Conservation (phyloP, 2,888 invertebrate genomes). For the Trachelus stipa region DNA sequence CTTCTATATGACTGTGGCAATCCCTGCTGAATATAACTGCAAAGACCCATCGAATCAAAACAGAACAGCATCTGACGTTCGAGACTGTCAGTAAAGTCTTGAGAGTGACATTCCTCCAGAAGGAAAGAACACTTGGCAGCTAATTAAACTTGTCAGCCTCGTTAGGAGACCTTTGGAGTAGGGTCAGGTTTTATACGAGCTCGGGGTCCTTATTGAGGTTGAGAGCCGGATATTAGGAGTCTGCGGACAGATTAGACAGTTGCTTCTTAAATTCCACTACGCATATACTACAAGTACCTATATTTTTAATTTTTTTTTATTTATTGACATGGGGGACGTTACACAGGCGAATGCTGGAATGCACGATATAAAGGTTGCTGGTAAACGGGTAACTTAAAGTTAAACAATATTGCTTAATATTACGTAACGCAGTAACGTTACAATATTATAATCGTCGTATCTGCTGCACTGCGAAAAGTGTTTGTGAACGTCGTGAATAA, state of each 20-base stretch:
- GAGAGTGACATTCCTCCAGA: neutral
- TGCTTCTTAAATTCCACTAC: neutral
- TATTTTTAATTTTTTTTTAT: slow-evolving; percentile 37
- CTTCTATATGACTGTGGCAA: neutral
- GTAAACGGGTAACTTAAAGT: slow-evolving; percentile 43
- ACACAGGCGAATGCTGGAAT: slow-evolving; percentile 56
- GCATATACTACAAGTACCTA: neutral
- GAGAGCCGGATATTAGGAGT: neutral
- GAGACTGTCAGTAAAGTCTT: neutral
- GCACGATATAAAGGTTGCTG: slow-evolving; percentile 44
- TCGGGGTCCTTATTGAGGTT: neutral
- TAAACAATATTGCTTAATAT: slow-evolving; percentile 40
- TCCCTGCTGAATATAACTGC: neutral
- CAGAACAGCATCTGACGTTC: neutral
- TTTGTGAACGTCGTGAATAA: neutral
- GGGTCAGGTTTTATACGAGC: neutral
- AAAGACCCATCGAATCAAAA: neutral
- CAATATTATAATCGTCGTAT: neutral
- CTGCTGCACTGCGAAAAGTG: neutral
- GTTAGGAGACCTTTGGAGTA: neutral
- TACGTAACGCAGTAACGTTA: slow-evolving; percentile 31
- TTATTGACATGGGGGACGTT: slow-evolving; percentile 59
- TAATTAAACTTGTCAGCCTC: neutral
- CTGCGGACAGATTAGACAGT: neutral
- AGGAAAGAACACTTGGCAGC: neutral